Evolutionary conservation across 2,888 invertebrate species (phyloP), one percentile per base, ranked within the genome.

Genomic region (Cheilosia variabilis): DNA sequence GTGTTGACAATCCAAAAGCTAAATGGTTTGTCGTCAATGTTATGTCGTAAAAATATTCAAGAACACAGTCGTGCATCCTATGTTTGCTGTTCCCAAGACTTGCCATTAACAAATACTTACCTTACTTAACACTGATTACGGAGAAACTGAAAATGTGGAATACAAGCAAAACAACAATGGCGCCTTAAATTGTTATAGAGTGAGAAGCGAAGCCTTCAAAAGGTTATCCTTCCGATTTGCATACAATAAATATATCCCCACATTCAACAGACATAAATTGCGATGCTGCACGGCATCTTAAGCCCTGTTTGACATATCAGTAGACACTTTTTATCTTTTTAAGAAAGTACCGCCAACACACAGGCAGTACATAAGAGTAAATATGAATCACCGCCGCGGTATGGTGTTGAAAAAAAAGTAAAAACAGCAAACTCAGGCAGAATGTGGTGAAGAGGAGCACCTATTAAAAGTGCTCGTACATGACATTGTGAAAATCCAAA

Each of bases 261-360:
- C 63, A 15, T 15, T 34, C 22, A 50, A 34, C 34, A 50, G 10
- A 17, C 34, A 63, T 50, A 63, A 34, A 63, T 50, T 50, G 4
- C 5, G 13, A 17, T 19, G 50, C 7, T 17, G 19, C 47, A 62
- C 45, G 47, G 10, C 65, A 22, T 52, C 34, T 50, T 37, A 34
- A 34, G 37, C 47, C 47, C 34, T 50, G 17, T 9, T 22, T 34
- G 37, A 34, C 47, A 63, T 52, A 65, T 65, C 52, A 52, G 50
- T 24, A 52, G 65, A 65, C 65, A 65, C 37, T 65, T 52, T 31
- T 65, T 65, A 65, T 65, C 50, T 52, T 34, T 37, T 15, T 50
- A 52, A 37, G 37, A 37, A 37, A 37, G 34, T 47, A 50, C 7
- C 17, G 6, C 22, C 22, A 19, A 10, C 13, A 22, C 37, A 65